These are phyloP conservation scores for Trematocara marginatum DNA, from an alignment of 2,113 vertebrate genomes.

Conservation along the genomic window DNA sequence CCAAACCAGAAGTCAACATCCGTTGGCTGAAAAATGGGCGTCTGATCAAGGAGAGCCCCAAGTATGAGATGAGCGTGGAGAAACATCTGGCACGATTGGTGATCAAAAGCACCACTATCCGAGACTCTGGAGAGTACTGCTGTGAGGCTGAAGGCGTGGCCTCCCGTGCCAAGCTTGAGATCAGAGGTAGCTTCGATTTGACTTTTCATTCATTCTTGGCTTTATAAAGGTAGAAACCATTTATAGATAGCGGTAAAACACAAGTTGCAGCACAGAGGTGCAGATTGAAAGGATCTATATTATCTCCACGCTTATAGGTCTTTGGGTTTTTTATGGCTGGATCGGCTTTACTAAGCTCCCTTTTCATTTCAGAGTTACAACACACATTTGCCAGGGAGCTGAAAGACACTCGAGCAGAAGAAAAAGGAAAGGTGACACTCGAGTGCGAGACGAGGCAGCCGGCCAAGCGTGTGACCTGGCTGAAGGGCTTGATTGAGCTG, in stretches of 20 bases:
- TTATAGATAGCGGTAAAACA: neutral
- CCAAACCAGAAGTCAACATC: slow-evolving; percentile 71
- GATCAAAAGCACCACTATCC: slow-evolving; percentile 71
- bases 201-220: neutral
- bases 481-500: slow-evolving; percentile 83
- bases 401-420: slow-evolving; percentile 73
- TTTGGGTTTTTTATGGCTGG: neutral
- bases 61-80: slow-evolving; percentile 77
- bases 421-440: slow-evolving; percentile 77
- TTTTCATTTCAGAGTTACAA: slow-evolving; percentile 74
- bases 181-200: slow-evolving; percentile 75
- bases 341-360: neutral
- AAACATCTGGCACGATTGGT: slow-evolving; percentile 72
- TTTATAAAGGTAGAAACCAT: neutral
- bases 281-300: neutral
- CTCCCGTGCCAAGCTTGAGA: slow-evolving; percentile 77
- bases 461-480: slow-evolving; percentile 77
- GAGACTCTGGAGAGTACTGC: slow-evolving; percentile 85
- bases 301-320: neutral
- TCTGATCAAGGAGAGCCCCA: slow-evolving; percentile 76
- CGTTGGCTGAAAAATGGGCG: slow-evolving; percentile 88
- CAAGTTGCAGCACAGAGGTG: neutral
- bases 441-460: slow-evolving; percentile 79
- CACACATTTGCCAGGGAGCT: slow-evolving; percentile 83
- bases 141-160: slow-evolving; percentile 80